These are phyloP conservation scores for Adela reaumurella DNA, from an alignment of 2,888 invertebrate species.

Conservation along the genomic window DNA sequence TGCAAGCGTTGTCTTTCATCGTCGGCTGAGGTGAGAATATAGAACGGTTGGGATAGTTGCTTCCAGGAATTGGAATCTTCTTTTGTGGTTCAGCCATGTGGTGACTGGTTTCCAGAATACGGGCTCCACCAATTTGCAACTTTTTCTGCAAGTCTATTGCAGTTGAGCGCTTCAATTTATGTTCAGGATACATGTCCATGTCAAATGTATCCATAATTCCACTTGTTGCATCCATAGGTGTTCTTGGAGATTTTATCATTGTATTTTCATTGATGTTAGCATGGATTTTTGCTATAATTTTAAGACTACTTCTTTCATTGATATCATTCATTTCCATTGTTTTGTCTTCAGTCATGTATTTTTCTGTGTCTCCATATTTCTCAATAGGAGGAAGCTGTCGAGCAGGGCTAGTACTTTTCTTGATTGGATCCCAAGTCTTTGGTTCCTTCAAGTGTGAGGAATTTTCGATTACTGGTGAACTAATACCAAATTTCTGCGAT, in stretches of 20 bases:
- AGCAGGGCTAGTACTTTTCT: slow-evolving; percentile 29
- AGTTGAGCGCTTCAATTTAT: slow-evolving; percentile 30
- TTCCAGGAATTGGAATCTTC: slow-evolving; percentile 18
- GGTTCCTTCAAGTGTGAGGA: slow-evolving; percentile 5
- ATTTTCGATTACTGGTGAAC: background rate
- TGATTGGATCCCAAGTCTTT: slow-evolving; percentile 15
- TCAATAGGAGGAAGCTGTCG: slow-evolving; percentile 38
- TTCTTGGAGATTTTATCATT: slow-evolving; percentile 50
- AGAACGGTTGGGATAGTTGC: slow-evolving; percentile 52
- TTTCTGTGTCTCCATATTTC: slow-evolving; percentile 37
- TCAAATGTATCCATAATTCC: slow-evolving; percentile 33
- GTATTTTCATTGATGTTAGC: slow-evolving; percentile 48
- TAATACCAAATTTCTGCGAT: too few species aligned
- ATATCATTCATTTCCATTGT: too few species aligned
- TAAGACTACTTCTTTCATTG: slow-evolving; percentile 42
- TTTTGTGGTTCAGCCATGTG: slow-evolving; percentile 44
- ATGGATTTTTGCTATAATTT: slow-evolving; percentile 49
- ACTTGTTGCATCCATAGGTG: slow-evolving; percentile 46
- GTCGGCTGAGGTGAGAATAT: slow-evolving; percentile 71
- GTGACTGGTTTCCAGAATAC: slow-evolving; percentile 13
- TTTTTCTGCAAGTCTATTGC: slow-evolving; percentile 36
- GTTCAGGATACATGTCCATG: slow-evolving; percentile 22
- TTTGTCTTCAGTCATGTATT: slow-evolving; percentile 48
- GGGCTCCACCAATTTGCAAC: slow-evolving; percentile 18
- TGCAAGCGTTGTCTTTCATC: slow-evolving; percentile 44